phyloP scores from a whole-genome alignment of 2,113 vertebrate species.

The Noctilio leporinus region DNA sequence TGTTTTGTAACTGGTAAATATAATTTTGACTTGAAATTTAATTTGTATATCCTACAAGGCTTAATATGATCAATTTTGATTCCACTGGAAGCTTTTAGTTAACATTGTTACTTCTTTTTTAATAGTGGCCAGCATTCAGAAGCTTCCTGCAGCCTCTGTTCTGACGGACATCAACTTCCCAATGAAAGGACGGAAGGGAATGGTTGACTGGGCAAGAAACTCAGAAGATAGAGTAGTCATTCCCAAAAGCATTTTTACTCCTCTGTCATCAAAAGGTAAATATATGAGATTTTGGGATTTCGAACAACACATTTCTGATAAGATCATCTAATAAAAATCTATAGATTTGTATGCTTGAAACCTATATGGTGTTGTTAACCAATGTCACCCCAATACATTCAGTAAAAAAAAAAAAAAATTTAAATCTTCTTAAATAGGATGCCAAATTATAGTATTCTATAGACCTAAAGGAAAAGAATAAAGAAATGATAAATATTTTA shows the following conservation, averaged over 20 bases:
- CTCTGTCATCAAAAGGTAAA: slow-evolving; percentile 92
- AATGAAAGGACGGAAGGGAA: slow-evolving; percentile 99
- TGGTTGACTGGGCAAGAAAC: slow-evolving; percentile 99
- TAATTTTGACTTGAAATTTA: slow-evolving; percentile 35
- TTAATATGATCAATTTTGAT: neutral
- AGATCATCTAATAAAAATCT: neutral
- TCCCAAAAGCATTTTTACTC: slow-evolving; percentile 96
- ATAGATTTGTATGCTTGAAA: neutral
- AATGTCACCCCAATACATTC: neutral
- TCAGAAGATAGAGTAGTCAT: slow-evolving; percentile 98
- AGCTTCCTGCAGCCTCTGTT: slow-evolving; percentile 95
- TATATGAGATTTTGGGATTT: neutral
- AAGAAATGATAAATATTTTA: neutral
- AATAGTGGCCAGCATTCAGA: slow-evolving; percentile 98
- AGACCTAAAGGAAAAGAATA: neutral
- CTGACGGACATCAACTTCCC: slow-evolving; percentile 99
- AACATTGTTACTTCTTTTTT: slow-evolving; percentile 55
- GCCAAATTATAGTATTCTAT: neutral
- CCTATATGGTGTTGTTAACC: neutral
- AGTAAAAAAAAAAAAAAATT: neutral
- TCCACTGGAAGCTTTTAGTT: neutral
- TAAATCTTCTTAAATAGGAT: neutral
- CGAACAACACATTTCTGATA: neutral
- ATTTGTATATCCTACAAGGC: slow-evolving; percentile 7
- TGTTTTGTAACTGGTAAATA: slow-evolving; percentile 12